These are phyloP conservation scores for Prinia subflava DNA, from an alignment of 2,113 vertebrate genomes.

Conservation along the genomic window DNA sequence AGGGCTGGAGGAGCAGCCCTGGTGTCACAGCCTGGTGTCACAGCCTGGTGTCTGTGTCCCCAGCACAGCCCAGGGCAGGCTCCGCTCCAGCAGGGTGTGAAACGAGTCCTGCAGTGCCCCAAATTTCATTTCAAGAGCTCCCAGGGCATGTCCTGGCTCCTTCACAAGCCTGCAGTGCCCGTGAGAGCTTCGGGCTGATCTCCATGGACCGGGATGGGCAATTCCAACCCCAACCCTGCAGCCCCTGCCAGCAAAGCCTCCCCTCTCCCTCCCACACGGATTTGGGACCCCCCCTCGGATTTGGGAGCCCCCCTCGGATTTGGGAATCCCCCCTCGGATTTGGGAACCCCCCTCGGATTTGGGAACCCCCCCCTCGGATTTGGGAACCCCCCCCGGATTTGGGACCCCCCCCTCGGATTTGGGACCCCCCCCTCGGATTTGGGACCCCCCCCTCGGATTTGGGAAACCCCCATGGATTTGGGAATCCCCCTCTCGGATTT, in stretches of 20 bases:
- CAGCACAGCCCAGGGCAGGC: neutral
- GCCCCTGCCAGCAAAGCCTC: neutral
- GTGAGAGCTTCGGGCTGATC: neutral
- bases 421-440: too few relatives aligned
- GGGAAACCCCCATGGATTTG: too few relatives aligned
- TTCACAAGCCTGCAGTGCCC: neutral
- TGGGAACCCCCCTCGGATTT: too few relatives aligned
- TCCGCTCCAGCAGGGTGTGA: neutral
- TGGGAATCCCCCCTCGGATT: too few relatives aligned
- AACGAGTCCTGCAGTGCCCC: rapidly evolving
- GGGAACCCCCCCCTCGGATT: too few relatives aligned
- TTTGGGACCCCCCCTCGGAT: rapidly evolving
- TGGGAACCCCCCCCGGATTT: too few relatives aligned
- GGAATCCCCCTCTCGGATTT: too few relatives aligned
- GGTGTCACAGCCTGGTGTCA: rapidly evolving
- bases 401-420: too few relatives aligned
- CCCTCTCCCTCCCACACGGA: neutral
- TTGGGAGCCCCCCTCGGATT: too few relatives aligned
- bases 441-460: too few relatives aligned
- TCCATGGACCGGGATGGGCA: rapidly evolving
- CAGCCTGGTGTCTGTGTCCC: neutral
- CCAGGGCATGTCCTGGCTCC: neutral
- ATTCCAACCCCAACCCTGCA: rapidly evolving
- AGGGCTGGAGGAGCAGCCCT: neutral
- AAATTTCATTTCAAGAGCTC: neutral